These are phyloP conservation scores for Synanceia verrucosa DNA, from an alignment of 2,797 vertebrate species.

Conservation along the genomic window DNA sequence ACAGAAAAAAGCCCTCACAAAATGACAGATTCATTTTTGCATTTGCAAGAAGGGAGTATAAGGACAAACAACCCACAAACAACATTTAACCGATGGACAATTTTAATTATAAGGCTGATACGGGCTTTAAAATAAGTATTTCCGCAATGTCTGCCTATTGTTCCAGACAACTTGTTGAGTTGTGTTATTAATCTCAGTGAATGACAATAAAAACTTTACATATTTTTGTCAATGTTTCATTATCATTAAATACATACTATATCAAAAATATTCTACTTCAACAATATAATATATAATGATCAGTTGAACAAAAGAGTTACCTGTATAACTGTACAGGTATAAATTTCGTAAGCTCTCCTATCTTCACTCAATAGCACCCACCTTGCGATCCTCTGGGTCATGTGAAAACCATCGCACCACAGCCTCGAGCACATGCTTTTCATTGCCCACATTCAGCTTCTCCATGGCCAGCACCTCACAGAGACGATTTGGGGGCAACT, in stretches of 20 bases:
- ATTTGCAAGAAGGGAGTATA: neutral
- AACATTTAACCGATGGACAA: neutral
- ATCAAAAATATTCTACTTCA: too few relatives aligned
- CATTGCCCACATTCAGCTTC: constrained; percentile 97
- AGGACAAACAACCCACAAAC: neutral
- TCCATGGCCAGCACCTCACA: constrained; percentile 94
- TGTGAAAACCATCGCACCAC: constrained; percentile 94
- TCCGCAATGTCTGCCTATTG: neutral
- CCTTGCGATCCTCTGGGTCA: constrained; percentile 91
- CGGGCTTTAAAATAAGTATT: too few relatives aligned
- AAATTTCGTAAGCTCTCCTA: neutral
- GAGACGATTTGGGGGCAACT: constrained; percentile 89
- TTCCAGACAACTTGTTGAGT: neutral
- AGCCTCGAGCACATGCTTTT: constrained; percentile 94
- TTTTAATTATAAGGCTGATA: neutral
- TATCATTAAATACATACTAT: too few relatives aligned
- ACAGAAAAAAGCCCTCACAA: neutral
- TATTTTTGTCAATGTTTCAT: neutral
- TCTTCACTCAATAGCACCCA: constrained; percentile 57
- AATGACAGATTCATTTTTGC: neutral
- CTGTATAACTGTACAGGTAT: too few relatives aligned
- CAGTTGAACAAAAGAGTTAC: neutral
- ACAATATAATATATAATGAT: neutral
- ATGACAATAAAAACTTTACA: too few relatives aligned
- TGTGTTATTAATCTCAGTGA: neutral